Evolutionary conservation across 2,797 vertebrate species (phyloP).

Genomic region (Tangara arthus): DNA sequence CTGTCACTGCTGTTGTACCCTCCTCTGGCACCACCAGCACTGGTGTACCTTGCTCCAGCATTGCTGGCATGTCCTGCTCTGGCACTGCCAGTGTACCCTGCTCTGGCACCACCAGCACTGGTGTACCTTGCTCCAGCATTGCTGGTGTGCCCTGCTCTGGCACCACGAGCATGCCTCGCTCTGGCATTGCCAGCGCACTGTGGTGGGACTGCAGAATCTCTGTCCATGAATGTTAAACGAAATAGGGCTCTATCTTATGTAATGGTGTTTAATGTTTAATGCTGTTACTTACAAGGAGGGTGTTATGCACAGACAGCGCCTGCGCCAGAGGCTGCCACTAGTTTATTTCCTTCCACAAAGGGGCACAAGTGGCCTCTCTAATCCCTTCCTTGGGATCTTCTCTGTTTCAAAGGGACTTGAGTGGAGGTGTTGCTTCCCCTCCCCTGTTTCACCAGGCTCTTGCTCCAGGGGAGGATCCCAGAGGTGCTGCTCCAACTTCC

Average conservation of each 20-base stretch:
- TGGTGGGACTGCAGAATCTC: background rate
- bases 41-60: background rate
- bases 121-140: background rate
- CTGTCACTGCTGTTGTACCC: fast-evolving
- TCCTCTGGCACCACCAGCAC: background rate
- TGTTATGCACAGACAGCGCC: background rate
- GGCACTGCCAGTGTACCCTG: too few relatives aligned
- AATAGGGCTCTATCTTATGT: slow-evolving; percentile 23
- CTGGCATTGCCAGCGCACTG: fast-evolving
- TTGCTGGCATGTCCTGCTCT: fast-evolving
- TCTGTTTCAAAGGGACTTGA: background rate
- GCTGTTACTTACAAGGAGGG: background rate
- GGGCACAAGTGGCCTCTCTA: background rate
- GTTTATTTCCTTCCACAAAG: background rate
- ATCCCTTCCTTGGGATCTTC: background rate
- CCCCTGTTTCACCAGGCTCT: background rate
- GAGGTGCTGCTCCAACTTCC: background rate
- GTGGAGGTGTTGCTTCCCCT: background rate
- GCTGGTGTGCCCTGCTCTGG: fast-evolving
- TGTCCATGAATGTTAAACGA: background rate
- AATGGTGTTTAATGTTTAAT: slow-evolving; percentile 53
- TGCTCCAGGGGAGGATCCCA: fast-evolving
- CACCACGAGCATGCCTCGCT: fast-evolving
- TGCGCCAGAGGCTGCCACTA: background rate
- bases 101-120: background rate